Conservation (phyloP, 2,797 vertebrate genomes). For the Orientallactaga sibirica region DNA sequence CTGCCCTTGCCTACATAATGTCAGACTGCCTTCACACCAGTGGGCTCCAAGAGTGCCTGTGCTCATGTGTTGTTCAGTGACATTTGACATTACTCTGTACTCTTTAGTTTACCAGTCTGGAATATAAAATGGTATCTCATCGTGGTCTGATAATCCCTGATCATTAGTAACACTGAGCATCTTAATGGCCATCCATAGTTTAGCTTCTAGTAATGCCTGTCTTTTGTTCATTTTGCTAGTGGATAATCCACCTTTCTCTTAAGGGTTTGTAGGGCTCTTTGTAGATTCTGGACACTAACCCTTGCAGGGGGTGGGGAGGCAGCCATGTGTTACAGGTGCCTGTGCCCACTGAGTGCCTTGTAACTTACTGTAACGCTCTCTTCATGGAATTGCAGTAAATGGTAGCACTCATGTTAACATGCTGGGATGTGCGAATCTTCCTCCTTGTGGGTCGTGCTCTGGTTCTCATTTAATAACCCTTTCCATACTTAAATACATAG, state of each 20-base stretch:
- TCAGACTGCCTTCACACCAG: neutral
- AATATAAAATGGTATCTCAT: neutral
- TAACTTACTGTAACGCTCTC: neutral
- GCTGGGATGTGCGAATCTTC: neutral
- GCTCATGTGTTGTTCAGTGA: neutral
- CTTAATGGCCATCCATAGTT: neutral
- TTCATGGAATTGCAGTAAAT: neutral
- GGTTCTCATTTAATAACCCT: conserved; percentile 14
- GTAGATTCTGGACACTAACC: neutral
- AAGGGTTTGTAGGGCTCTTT: neutral
- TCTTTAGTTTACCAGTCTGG: neutral
- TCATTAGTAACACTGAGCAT: neutral
- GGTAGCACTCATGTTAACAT: neutral
- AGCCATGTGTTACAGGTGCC: neutral
- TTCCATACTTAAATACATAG: neutral
- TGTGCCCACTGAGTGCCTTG: neutral
- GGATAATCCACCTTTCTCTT: neutral
- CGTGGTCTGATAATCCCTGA: neutral
- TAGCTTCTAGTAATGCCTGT: neutral
- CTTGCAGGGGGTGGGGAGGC: neutral
- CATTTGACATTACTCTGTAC: neutral
- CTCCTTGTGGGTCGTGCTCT: neutral
- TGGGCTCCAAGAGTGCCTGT: neutral
- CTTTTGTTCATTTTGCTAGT: neutral
- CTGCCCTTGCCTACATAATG: neutral